phyloP scores from a whole-genome alignment of 2,888 invertebrate species.

The Euzophera pinguis region DNA sequence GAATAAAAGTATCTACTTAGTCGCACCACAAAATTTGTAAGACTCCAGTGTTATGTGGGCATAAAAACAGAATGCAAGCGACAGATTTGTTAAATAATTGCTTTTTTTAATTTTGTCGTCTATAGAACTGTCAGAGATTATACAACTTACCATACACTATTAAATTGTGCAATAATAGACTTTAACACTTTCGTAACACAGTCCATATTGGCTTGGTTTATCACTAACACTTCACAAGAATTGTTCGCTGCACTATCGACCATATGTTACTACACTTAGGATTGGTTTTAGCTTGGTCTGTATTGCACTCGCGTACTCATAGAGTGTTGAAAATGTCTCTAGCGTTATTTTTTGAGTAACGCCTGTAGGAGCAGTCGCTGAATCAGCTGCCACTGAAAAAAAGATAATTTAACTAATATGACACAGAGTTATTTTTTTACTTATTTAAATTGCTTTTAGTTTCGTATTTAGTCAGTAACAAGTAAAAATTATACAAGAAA shows the following conservation, averaged over 20 bases:
- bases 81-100: too few species aligned
- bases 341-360: conserved; percentile 74
- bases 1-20: too few species aligned
- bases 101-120: too few species aligned
- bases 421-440: too few species aligned
- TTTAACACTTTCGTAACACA: conserved; percentile 9
- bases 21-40: too few species aligned
- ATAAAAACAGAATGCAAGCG: too few species aligned
- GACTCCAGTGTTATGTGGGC: too few species aligned
- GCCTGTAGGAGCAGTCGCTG: conserved; percentile 74
- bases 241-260: conserved; percentile 27
- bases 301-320: conserved; percentile 36
- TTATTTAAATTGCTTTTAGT: too few species aligned
- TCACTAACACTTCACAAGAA: conserved; percentile 16
- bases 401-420: neutral
- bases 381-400: conserved; percentile 76
- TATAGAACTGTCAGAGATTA: too few species aligned
- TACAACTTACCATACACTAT: neutral
- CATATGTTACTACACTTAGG: conserved; percentile 45
- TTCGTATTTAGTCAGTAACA: too few species aligned
- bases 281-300: conserved; percentile 24
- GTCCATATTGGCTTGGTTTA: conserved; percentile 11
- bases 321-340: conserved; percentile 73
- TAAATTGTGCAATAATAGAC: conserved; percentile 6
- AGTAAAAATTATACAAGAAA: too few species aligned